phyloP scores from a whole-genome alignment of 92 coral and sea anemone genomes.

The Chrysogorgia sp. region DNA sequence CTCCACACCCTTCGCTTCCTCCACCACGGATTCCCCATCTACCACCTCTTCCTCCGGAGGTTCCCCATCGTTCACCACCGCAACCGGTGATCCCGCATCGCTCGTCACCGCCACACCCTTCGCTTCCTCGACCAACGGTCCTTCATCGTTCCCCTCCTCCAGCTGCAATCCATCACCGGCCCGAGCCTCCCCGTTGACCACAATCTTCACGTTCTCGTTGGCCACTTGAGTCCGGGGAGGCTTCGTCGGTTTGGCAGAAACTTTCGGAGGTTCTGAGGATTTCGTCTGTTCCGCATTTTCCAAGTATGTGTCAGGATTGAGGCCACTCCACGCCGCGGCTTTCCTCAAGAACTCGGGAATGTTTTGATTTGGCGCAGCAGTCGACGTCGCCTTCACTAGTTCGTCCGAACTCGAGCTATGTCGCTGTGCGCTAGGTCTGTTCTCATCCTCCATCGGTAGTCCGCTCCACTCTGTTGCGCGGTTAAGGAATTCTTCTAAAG shows the following conservation, averaged over 20 bases:
- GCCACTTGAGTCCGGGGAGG: background rate
- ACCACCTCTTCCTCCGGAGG: background rate
- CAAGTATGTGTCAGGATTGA: constrained; percentile 36
- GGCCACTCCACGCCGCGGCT: constrained; percentile 45
- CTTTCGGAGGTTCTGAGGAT: constrained; percentile 16
- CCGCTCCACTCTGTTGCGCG: constrained; percentile 47
- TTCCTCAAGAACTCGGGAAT: constrained; percentile 33
- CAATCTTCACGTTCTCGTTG: background rate
- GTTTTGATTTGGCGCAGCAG: constrained; percentile 34
- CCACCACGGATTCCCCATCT: background rate
- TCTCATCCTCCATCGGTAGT: constrained; percentile 8
- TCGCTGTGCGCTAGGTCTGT: background rate
- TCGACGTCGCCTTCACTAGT: constrained; percentile 25
- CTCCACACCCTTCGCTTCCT: background rate
- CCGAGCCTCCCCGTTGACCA: background rate
- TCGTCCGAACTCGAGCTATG: background rate
- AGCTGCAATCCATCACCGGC: background rate
- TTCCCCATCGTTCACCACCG: background rate
- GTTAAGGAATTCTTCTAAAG: constrained; percentile 42
- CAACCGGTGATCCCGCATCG: background rate
- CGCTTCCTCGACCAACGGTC: background rate
- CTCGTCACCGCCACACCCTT: background rate
- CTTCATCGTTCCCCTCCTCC: background rate
- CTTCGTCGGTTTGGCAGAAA: constrained; percentile 32
- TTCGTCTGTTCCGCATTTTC: constrained; percentile 19